Conservation (phyloP, 2,888 invertebrate genomes). For the Lithophane leautieri region DNA sequence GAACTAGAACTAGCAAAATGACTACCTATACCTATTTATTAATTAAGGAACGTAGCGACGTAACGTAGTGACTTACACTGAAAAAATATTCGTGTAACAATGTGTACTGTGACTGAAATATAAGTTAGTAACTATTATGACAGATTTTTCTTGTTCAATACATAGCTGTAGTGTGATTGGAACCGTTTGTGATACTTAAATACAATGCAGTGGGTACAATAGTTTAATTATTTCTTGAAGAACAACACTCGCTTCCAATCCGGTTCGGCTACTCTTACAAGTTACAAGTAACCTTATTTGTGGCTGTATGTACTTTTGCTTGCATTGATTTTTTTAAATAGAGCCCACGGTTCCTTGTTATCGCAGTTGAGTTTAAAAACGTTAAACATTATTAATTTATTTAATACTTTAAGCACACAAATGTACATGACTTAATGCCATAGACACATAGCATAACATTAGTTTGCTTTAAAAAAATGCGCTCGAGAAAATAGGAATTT, state of each 20-base stretch:
- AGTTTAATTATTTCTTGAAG: constrained; percentile 58
- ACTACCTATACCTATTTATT: background rate
- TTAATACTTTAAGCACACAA: no score
- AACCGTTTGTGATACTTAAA: constrained; percentile 40
- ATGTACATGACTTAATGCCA: no score
- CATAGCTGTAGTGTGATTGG: constrained; percentile 45
- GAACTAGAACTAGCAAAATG: no score
- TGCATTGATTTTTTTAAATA: constrained; percentile 7
- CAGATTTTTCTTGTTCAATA: constrained; percentile 60
- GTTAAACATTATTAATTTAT: no score
- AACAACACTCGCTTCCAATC: constrained; percentile 39
- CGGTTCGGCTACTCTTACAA: constrained; percentile 35
- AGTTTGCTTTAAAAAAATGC: background rate
- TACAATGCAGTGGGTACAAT: constrained; percentile 55
- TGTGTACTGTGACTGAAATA: background rate
- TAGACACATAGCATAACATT: no score
- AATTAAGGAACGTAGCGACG: no score
- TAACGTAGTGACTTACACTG: no score
- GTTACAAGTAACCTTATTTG: constrained; percentile 20
- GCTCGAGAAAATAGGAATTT: background rate
- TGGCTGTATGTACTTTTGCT: background rate
- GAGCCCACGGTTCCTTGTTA: no score
- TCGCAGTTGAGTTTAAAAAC: background rate
- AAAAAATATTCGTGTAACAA: constrained; percentile 10
- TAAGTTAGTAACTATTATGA: constrained; percentile 36